A percentile compares a stretch with the other conserved stretches of the same genome.
Evolutionary conservation across 2,113 vertebrate genomes (phyloP).

Genomic region (Cathartes aura): DNA sequence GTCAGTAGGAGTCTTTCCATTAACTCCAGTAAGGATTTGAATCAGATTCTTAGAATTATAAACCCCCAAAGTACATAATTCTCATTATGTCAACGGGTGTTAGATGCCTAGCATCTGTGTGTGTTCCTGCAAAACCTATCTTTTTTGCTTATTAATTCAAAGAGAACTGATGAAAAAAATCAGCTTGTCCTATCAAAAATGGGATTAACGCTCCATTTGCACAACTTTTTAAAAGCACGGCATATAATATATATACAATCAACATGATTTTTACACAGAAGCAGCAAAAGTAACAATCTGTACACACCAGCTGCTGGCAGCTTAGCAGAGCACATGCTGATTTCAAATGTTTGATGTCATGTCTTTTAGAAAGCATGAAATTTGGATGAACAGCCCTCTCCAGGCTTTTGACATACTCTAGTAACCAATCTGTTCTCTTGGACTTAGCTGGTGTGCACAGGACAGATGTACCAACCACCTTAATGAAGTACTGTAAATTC

Average conservation of each 20-base stretch:
- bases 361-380: background rate
- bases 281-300: background rate
- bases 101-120: background rate
- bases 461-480: background rate
- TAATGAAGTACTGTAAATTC: constrained; percentile 8
- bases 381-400: background rate
- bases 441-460: background rate
- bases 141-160: background rate
- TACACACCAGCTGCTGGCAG: background rate
- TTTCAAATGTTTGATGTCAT: background rate
- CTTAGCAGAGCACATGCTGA: background rate
- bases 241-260: background rate
- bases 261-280: background rate
- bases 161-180: background rate
- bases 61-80: background rate
- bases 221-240: background rate
- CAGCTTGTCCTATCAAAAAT: background rate
- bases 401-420: background rate
- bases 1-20: background rate
- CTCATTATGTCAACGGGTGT: background rate
- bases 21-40: background rate
- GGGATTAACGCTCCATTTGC: background rate
- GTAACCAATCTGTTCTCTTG: background rate
- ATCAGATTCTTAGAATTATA: background rate
- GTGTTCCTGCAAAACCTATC: background rate